Percentiles rank a stretch among this genome's conserved stretches.
Evolutionary conservation across 2,113 vertebrate genomes (phyloP).

Genomic region (Ahaetulla prasina): DNA sequence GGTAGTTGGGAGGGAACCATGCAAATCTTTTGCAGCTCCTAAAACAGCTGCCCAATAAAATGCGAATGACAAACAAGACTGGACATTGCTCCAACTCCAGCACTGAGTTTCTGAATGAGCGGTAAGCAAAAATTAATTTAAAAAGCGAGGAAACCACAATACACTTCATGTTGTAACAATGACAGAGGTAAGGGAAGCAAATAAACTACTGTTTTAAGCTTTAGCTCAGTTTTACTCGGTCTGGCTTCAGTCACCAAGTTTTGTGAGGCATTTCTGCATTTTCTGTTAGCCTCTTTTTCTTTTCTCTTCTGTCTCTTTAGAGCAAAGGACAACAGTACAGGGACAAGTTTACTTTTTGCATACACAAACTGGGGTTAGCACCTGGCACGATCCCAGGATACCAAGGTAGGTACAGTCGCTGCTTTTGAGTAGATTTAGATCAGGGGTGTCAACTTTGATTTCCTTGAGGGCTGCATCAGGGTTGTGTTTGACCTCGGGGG

Average conservation of each 20-base stretch:
- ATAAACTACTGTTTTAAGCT: background rate
- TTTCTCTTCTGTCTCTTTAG: constrained; percentile 50
- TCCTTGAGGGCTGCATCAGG: too few species aligned
- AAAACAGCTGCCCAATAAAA: background rate
- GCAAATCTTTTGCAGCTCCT: background rate
- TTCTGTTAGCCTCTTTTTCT: too few species aligned
- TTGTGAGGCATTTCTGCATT: background rate
- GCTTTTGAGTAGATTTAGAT: rapidly evolving
- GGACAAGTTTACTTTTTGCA: constrained; percentile 97
- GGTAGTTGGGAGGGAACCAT: background rate
- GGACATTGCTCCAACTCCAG: background rate
- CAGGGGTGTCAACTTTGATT: too few species aligned
- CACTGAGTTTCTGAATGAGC: background rate
- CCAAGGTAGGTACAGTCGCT: constrained; percentile 74
- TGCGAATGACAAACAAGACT: background rate
- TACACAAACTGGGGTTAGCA: constrained; percentile 96
- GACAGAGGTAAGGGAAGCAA: background rate
- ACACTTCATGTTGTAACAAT: too few species aligned
- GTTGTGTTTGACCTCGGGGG: too few species aligned
- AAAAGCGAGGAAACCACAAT: background rate
- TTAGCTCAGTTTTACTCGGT: background rate
- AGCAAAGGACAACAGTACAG: constrained; percentile 92
- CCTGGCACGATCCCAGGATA: constrained; percentile 96
- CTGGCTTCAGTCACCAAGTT: background rate
- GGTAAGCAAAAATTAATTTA: background rate